Conservation (phyloP, 2,797 vertebrate species). For the Pampus argenteus region DNA sequence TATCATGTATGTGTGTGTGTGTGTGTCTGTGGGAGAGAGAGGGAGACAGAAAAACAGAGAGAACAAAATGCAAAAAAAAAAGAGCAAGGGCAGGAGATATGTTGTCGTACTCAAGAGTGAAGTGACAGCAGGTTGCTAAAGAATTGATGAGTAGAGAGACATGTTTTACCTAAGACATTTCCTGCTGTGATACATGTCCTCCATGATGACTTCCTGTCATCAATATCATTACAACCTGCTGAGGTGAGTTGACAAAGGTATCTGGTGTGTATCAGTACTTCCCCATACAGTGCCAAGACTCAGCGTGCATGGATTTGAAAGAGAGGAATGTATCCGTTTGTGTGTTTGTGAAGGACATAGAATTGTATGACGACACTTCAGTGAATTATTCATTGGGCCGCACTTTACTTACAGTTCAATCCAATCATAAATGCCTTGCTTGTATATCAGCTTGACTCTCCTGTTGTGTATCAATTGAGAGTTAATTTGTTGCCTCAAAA, state of each 20-base stretch:
- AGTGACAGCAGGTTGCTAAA: slow-evolving; percentile 81
- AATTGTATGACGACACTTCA: slow-evolving; percentile 47
- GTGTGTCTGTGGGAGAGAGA: background rate
- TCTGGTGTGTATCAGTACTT: slow-evolving; percentile 48
- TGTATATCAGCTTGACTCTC: slow-evolving; percentile 26
- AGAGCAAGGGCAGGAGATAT: slow-evolving; percentile 39
- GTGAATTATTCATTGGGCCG: slow-evolving; percentile 67
- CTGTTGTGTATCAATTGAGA: slow-evolving; percentile 43
- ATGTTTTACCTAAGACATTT: slow-evolving; percentile 81
- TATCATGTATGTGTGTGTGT: slow-evolving; percentile 1
- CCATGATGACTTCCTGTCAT: slow-evolving; percentile 81
- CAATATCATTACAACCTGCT: slow-evolving; percentile 79
- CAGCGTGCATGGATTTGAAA: slow-evolving; percentile 28
- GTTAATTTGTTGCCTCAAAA: slow-evolving; percentile 39
- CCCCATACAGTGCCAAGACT: slow-evolving; percentile 41
- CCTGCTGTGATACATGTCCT: slow-evolving; percentile 82
- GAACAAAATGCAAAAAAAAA: slow-evolving; percentile 33
- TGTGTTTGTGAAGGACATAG: slow-evolving; percentile 55
- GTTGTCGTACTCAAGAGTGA: slow-evolving; percentile 50
- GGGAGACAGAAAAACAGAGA: background rate
- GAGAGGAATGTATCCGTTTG: slow-evolving; percentile 25
- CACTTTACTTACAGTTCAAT: slow-evolving; percentile 34
- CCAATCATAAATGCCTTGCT: slow-evolving; percentile 47
- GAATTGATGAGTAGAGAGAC: slow-evolving; percentile 83
- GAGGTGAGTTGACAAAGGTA: slow-evolving; percentile 76